Conservation (phyloP, 2,113 vertebrate species). For the Pelobates fuscus region DNA sequence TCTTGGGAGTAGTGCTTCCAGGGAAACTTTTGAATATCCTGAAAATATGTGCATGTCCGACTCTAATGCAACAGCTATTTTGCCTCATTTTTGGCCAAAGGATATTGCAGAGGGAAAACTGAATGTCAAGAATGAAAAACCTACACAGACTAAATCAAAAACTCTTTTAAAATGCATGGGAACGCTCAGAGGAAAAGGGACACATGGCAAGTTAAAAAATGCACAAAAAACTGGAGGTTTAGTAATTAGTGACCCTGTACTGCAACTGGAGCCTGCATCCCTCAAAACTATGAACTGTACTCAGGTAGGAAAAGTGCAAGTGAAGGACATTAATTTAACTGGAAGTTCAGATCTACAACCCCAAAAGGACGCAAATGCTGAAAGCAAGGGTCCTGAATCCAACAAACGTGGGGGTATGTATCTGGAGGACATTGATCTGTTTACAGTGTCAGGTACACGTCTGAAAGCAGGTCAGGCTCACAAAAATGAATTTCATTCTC, state of each 20-base stretch:
- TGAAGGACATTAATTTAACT: constrained; percentile 55
- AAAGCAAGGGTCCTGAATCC: constrained; percentile 77
- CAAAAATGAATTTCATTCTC: constrained; percentile 84
- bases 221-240: constrained; percentile 65
- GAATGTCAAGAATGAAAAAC: constrained; percentile 78
- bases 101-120: constrained; percentile 69
- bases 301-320: constrained; percentile 77
- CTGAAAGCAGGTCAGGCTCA: constrained; percentile 74
- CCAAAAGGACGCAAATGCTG: constrained; percentile 69
- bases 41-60: constrained; percentile 76
- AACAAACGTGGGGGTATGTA: constrained; percentile 89
- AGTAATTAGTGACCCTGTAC: constrained; percentile 82
- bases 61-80: constrained; percentile 58
- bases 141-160: constrained; percentile 80
- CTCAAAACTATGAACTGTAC: constrained; percentile 77
- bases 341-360: constrained; percentile 63
- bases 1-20: constrained; percentile 55
- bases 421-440: constrained; percentile 85
- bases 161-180: constrained; percentile 92
- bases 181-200: constrained; percentile 79
- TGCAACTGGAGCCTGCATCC: constrained; percentile 80
- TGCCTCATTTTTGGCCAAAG: constrained; percentile 63
- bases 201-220: constrained; percentile 74
- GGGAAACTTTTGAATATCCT: constrained; percentile 70
- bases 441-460: constrained; percentile 65